Base-by-base conservation (phyloP, 2,888 invertebrate genomes). In the Celastrina argiolus region DNA sequence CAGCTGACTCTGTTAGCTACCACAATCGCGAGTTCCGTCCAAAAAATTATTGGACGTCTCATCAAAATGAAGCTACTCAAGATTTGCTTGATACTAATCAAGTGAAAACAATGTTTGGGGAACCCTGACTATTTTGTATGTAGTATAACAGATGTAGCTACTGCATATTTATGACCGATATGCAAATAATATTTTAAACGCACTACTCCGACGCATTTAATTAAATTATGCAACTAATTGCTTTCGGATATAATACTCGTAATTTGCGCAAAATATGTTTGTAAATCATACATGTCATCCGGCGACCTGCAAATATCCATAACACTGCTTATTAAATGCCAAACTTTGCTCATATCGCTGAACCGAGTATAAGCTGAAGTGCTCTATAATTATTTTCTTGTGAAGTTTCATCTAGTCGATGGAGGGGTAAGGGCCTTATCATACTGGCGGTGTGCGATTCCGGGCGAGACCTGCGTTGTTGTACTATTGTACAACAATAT, bases 151-250 rank as follows among this genome's bases (percentile, higher is more conserved):
- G n/a, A n/a, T 12, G 22, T 22, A 51, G 22, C 51, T 12, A 51
- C 22, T 22, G 14, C 3, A 51, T 51, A 51, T 51, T 22, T 10
- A 22, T 51, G 3, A 36, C 51, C 51, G 22, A 51, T 51, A 51
- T 16, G 18, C 45, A 18, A 45, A 51, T 51, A 22, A 51, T 22
- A 51, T 26, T 12, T 22, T 12, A 26, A 51, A 14, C 18, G 45
- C 18, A 45, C 45, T 51, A 14, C 51, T 22, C 22, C 51, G 51
- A 12, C 22, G 26, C 22, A 22, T 51, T 51, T 14, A 51, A 51
- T 51, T 51, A 51, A 51, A 51, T 51, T 26, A 51, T 51, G 51
- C 51, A 51, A 26, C 14, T 51, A 51, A 51, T 51, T 51, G 51
- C 51, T 51, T 51, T 51, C 51, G 51, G 51, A 51, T 51, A 26